Percentiles rank a stretch among this genome's conserved stretches.
phyloP scores from a whole-genome alignment of 2,888 invertebrate genomes.

The Caenorhabditis wallacei region DNA sequence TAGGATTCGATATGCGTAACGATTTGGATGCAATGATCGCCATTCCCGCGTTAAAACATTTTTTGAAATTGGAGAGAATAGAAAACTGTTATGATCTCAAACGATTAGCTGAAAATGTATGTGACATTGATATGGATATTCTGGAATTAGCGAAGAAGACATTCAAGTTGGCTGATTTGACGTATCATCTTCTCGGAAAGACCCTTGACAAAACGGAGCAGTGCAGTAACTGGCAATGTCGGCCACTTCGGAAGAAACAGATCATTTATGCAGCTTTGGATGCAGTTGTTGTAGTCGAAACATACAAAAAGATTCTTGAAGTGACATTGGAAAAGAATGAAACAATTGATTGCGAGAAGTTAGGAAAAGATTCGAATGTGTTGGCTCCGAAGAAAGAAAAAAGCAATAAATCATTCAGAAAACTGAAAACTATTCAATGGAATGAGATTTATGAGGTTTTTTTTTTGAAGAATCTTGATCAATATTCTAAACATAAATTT shows the following conservation, averaged over 20 bases:
- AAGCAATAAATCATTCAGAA: background rate
- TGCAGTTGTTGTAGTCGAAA: constrained; percentile 66
- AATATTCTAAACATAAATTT: background rate
- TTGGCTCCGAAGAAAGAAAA: constrained; percentile 56
- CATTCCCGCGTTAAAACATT: constrained; percentile 32
- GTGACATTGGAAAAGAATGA: background rate
- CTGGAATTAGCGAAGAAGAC: constrained; percentile 54
- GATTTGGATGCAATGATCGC: constrained; percentile 65
- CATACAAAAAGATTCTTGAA: constrained; percentile 55
- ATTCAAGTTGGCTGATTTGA: constrained; percentile 68
- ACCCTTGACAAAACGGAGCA: constrained; percentile 69
- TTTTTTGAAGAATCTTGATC: background rate
- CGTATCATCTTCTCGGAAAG: constrained; percentile 33
- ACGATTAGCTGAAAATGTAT: constrained; percentile 61
- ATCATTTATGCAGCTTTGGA: constrained; percentile 71
- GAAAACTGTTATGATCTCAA: constrained; percentile 62
- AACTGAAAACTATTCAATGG: constrained; percentile 47
- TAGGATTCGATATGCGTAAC: constrained; percentile 68
- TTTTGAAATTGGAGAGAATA: constrained; percentile 11
- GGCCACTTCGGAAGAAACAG: constrained; percentile 67
- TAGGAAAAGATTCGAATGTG: constrained; percentile 41
- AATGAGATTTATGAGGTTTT: constrained; percentile 46
- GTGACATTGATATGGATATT: constrained; percentile 59
- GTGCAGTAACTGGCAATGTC: constrained; percentile 67
- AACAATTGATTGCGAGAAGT: background rate